phyloP scores from a whole-genome alignment of 1,140 invertebrate species.

The Eriosoma lanigerum region DNA sequence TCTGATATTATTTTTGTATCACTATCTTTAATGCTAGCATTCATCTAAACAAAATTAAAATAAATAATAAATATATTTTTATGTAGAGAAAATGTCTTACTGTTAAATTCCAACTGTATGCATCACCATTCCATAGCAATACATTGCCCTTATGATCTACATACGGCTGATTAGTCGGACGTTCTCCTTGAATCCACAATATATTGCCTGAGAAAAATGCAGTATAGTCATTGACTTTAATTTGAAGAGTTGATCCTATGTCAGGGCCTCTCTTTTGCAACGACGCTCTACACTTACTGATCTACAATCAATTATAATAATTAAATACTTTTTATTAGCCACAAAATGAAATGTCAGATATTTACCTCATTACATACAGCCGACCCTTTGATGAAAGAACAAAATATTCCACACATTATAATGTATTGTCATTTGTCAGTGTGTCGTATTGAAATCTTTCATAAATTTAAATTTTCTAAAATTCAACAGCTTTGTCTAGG shows the following conservation, averaged over 20 bases:
- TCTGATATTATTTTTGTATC: constrained; percentile 38
- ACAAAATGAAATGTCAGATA: not conserved
- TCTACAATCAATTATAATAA: not conserved
- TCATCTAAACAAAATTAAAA: constrained; percentile 22
- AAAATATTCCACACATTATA: constrained; percentile 43
- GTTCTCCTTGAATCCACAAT: constrained; percentile 54
- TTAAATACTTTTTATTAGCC: not conserved
- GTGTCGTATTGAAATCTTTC: too few relatives aligned
- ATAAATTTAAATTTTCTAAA: too few relatives aligned
- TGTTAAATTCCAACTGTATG: constrained; percentile 64
- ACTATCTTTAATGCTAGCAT: constrained; percentile 12
- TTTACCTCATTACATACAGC: not conserved
- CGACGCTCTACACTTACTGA: constrained; percentile 17
- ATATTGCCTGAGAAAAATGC: constrained; percentile 43
- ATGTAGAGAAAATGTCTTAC: constrained; percentile 54
- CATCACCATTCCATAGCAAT: constrained; percentile 81
- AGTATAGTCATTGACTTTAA: not conserved
- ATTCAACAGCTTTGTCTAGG: too few relatives aligned
- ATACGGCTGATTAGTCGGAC: constrained; percentile 52
- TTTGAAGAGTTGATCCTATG: not conserved
- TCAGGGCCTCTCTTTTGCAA: constrained; percentile 53
- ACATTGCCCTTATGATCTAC: constrained; percentile 62
- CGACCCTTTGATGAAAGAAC: constrained; percentile 20
- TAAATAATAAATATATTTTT: not conserved
- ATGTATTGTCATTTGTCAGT: too few relatives aligned